Evolutionary conservation across 23 tunicate genomes (phyloP), one percentile per base, ranked within the genome.

Genomic region (Botrylloides violaceus): DNA sequence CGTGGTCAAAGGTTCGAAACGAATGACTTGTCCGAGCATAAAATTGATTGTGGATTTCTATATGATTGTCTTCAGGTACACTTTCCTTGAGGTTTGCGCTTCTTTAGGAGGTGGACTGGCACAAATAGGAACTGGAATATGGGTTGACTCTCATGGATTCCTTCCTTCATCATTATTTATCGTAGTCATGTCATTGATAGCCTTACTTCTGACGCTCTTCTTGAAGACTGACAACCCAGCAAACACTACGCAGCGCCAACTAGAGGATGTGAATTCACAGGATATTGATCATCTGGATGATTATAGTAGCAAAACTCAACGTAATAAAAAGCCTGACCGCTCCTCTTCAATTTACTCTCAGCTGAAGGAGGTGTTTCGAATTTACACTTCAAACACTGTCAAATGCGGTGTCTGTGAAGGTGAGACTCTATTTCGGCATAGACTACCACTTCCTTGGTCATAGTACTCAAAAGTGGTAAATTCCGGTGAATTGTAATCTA

Each of bases 91-190:
- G 33, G 70, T 63, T 9, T 27, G 35, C 34, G 26, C 70, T 4
- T 29, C 70, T 3, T 34, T 63, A 19, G 70, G 70, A 19, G 70
- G 70, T 27, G 70, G 70, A 7, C 20, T 63, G 4, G 35, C 70
- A 33, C 33, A 27, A 33, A 63, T 63, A 23, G 70, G 70, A 29
- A 63, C 70, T 63, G 70, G 70, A 29, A 25, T 25, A 4, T 63
- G 70, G 70, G 33, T 31, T 4, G n/a, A 31, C 19, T 31, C 26
- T 28, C 36, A 28, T 6, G 70, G 70, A 28, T 63, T 63, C 29
- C 23, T 63, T 33, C 36, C 70, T 3, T 31, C 70, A 4, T 63
- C 70, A 4, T 29, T 63, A 31, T 33, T 63, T 31, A 31, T 63
- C 3, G 35, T 31, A 21, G 70, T 28, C 29, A 34, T 9, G 20